phyloP scores from a whole-genome alignment of 1,140 invertebrate genomes.

The Anastatus disparis region DNA sequence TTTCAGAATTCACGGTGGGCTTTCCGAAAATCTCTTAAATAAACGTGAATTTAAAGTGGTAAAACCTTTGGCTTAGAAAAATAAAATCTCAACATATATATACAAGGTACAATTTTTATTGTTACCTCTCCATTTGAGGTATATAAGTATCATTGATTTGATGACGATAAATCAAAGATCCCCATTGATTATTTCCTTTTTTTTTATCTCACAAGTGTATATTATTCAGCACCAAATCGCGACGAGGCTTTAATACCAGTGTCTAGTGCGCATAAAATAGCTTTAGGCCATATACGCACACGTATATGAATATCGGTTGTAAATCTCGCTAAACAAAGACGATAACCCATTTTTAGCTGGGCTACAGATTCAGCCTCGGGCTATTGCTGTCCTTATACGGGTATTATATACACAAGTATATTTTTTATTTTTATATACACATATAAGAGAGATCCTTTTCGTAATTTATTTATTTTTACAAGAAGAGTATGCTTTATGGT shows the following conservation, averaged over 20 bases:
- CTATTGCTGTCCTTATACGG: not conserved
- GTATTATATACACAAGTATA: no score
- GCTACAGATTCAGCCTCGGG: not conserved
- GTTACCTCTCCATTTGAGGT: no score
- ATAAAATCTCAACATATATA: not conserved
- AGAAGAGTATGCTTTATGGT: not conserved
- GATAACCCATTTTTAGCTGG: constrained; percentile 10
- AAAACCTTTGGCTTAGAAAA: not conserved
- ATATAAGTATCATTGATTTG: constrained; percentile 1
- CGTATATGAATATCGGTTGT: not conserved
- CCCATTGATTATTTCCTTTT: no score
- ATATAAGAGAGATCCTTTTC: no score
- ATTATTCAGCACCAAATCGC: not conserved
- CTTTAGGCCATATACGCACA: no score
- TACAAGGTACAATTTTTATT: not conserved
- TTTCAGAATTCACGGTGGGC: not conserved
- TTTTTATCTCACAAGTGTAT: no score
- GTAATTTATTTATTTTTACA: constrained; percentile 27
- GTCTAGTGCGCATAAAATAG: not conserved
- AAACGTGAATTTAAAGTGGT: not conserved
- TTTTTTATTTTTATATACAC: no score
- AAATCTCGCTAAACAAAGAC: constrained; percentile 22
- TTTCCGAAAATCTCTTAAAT: not conserved
- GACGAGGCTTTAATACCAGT: not conserved
- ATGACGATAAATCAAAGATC: constrained; percentile 19